Percentiles rank a stretch among this genome's conserved stretches.
phyloP scores from a whole-genome alignment of 2,113 vertebrate species.

The Eonycteris spelaea region DNA sequence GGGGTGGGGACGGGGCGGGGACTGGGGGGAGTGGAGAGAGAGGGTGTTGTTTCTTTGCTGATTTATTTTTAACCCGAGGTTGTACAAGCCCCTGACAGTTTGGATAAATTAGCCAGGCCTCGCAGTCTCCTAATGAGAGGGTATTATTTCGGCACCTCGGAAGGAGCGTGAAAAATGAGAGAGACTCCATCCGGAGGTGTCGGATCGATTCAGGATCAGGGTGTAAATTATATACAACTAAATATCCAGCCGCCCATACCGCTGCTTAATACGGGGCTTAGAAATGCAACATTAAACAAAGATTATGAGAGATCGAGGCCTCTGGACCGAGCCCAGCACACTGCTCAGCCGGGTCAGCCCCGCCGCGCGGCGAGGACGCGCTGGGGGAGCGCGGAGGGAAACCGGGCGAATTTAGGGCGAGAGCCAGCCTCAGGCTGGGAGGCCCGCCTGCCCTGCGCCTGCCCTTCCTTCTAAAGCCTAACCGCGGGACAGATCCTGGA shows the following conservation, averaged over 20 bases:
- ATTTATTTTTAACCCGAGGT: slow-evolving; percentile 98
- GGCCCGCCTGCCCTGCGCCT: accelerated
- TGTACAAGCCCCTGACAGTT: slow-evolving; percentile 95
- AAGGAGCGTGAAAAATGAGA: slow-evolving; percentile 93
- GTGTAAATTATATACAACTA: slow-evolving; percentile 91
- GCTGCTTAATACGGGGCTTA: slow-evolving; percentile 86
- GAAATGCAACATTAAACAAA: slow-evolving; percentile 89
- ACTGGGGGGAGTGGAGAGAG: slow-evolving; percentile 75
- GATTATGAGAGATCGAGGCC: slow-evolving; percentile 81
- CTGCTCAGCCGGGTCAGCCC: slow-evolving; percentile 49
- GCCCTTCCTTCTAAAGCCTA: background rate
- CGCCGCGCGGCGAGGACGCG: accelerated
- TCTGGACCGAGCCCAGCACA: slow-evolving; percentile 61
- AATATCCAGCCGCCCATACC: slow-evolving; percentile 86
- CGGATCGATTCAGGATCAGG: slow-evolving; percentile 94
- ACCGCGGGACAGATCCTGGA: background rate
- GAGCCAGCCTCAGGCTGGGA: background rate
- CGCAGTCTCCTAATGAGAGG: slow-evolving; percentile 95
- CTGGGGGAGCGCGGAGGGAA: no score
- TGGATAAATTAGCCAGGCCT: slow-evolving; percentile 96
- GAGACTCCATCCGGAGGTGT: slow-evolving; percentile 94
- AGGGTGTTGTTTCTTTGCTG: slow-evolving; percentile 89
- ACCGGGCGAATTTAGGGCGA: background rate
- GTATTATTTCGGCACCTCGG: slow-evolving; percentile 95
- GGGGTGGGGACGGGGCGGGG: slow-evolving; percentile 72